A percentile compares a stretch with the other conserved stretches of the same genome.
Evolutionary conservation across 2,113 vertebrate genomes (phyloP).

Genomic region (Zootoca vivipara): DNA sequence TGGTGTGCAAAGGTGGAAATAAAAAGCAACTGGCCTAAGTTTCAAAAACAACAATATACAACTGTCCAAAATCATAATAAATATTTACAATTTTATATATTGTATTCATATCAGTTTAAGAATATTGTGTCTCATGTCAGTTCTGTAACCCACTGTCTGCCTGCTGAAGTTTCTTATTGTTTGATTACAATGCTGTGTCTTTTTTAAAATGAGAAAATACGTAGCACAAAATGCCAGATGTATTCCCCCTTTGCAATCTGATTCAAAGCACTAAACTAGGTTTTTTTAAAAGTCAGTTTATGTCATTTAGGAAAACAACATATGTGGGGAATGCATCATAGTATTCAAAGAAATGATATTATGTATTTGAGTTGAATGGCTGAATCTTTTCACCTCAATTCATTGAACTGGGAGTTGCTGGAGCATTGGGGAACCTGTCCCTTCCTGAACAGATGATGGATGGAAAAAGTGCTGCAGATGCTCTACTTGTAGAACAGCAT

Average conservation of each 20-base stretch:
- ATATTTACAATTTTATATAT: conserved; percentile 65
- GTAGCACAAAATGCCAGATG: conserved; percentile 55
- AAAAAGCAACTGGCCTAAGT: conserved; percentile 46
- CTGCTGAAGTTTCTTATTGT: conserved; percentile 63
- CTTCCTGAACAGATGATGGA: background rate
- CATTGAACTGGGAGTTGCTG: background rate
- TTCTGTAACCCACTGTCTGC: conserved; percentile 63
- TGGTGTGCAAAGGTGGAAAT: conserved; percentile 48
- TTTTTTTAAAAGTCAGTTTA: background rate
- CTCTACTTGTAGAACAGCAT: background rate
- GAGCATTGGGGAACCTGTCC: background rate
- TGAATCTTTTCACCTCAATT: background rate
- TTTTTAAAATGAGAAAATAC: conserved; percentile 37
- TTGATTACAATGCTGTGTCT: conserved; percentile 52
- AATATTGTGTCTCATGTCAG: conserved; percentile 61
- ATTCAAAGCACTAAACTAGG: background rate
- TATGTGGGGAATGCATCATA: background rate
- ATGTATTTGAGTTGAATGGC: background rate
- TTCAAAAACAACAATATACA: conserved; percentile 44
- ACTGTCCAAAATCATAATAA: conserved; percentile 47
- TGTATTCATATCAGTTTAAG: conserved; percentile 59
- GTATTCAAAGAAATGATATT: background rate
- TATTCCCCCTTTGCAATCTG: conserved; percentile 48
- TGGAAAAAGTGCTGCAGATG: background rate
- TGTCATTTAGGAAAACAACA: background rate